phyloP scores from a whole-genome alignment of 2,113 vertebrate genomes.

The Nycticryphes semicollaris region DNA sequence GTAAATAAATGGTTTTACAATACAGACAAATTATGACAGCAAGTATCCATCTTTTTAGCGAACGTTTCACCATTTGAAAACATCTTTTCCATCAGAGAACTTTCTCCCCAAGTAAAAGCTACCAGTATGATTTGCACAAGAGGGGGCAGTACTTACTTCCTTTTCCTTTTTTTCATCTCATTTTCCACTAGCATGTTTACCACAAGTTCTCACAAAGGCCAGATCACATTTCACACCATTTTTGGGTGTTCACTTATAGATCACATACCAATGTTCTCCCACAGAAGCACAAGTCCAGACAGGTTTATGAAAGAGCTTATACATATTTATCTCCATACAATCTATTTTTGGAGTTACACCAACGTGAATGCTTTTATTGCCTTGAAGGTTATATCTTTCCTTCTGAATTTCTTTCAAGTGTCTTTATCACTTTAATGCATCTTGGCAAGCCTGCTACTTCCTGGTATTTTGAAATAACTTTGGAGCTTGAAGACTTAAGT shows the following conservation, averaged over 20 bases:
- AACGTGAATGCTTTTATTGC: background rate
- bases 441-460: conserved; percentile 36
- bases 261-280: background rate
- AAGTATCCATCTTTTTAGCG: background rate
- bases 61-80: background rate
- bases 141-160: background rate
- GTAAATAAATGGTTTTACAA: background rate
- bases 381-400: conserved; percentile 17
- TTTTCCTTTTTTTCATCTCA: background rate
- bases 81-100: background rate
- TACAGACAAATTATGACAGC: background rate
- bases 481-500: background rate
- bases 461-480: conserved; percentile 3
- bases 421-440: conserved; percentile 21
- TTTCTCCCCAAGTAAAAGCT: background rate
- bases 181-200: background rate
- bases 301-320: background rate
- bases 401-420: conserved; percentile 41
- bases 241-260: background rate
- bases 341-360: conserved; percentile 1
- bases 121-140: background rate
- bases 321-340: background rate
- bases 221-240: background rate
- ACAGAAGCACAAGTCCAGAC: background rate
- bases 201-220: background rate